Evolutionary conservation across 2,113 vertebrate species (phyloP).

Genomic region (Oreochromis spilurus): DNA sequence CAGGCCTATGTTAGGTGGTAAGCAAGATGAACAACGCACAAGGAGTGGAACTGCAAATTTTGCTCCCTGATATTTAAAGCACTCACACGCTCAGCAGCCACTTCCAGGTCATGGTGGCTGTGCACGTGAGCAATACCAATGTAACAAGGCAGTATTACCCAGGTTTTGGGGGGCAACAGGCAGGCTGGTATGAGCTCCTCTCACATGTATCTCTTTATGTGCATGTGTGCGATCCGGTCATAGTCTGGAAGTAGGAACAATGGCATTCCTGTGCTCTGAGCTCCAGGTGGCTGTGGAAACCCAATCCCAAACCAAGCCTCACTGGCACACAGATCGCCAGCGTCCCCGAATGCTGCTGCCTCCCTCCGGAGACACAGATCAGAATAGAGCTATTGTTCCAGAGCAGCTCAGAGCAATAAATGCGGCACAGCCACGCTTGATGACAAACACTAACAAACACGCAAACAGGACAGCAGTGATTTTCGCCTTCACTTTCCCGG

Average conservation of each 20-base stretch:
- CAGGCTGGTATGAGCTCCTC: neutral
- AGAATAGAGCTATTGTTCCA: constrained; percentile 75
- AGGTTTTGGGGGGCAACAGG: neutral
- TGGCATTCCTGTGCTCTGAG: constrained; percentile 75
- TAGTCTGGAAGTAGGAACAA: constrained; percentile 68
- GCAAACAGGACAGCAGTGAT: neutral
- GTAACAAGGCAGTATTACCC: neutral
- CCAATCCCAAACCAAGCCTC: constrained; percentile 69
- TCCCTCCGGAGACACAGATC: constrained; percentile 62
- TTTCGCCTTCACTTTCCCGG: neutral
- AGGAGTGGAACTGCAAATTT: neutral
- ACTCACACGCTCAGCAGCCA: neutral
- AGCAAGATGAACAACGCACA: neutral
- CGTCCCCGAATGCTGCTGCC: constrained; percentile 61
- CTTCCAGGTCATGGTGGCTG: neutral
- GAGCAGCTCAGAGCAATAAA: constrained; percentile 48
- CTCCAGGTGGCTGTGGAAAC: constrained; percentile 78
- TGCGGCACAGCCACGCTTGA: constrained; percentile 24
- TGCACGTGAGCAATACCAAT: neutral
- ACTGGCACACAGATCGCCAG: constrained; percentile 64
- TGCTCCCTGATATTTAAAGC: neutral
- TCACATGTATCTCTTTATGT: constrained; percentile 10
- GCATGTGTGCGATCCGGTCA: constrained; percentile 47
- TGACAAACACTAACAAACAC: constrained; percentile 14
- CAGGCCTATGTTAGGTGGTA: neutral